These are phyloP conservation scores for Pseudomyrmex gracilis DNA, from an alignment of 1,140 invertebrate species.

Conservation along the genomic window DNA sequence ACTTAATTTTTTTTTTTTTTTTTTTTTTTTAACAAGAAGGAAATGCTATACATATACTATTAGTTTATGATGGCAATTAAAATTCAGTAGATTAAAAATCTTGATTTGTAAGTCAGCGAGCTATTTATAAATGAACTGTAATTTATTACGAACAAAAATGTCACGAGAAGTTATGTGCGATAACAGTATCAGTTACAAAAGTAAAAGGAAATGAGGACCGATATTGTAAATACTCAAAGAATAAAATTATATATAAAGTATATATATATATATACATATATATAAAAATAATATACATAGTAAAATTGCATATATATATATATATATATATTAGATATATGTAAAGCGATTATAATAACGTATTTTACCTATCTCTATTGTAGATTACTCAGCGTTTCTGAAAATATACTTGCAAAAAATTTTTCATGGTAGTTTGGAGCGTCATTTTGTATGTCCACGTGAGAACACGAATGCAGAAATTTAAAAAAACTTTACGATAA, in stretches of 20 bases:
- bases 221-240: slow-evolving; percentile 79
- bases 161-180: slow-evolving; percentile 41
- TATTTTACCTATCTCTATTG: slow-evolving; percentile 79
- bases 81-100: slow-evolving; percentile 67
- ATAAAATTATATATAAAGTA: slow-evolving; percentile 73
- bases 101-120: slow-evolving; percentile 75
- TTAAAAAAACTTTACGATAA: neutral
- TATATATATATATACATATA: slow-evolving; percentile 61
- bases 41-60: slow-evolving; percentile 2
- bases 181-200: slow-evolving; percentile 42
- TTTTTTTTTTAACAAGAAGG: slow-evolving; percentile 25
- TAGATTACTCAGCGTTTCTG: slow-evolving; percentile 75
- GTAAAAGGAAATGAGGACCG: slow-evolving; percentile 30
- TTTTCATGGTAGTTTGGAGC: slow-evolving; percentile 60
- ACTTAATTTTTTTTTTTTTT: slow-evolving; percentile 38
- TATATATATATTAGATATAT: slow-evolving; percentile 46
- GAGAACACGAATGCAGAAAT: no score
- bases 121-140: slow-evolving; percentile 73
- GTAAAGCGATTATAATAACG: slow-evolving; percentile 66
- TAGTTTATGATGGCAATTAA: slow-evolving; percentile 49
- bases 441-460: slow-evolving; percentile 16
- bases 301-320: slow-evolving; percentile 68
- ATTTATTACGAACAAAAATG: slow-evolving; percentile 77
- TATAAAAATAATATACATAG: slow-evolving; percentile 65
- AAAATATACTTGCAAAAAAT: slow-evolving; percentile 72